phyloP scores from a whole-genome alignment of 2,113 vertebrate genomes.

The Parotia lawesii region DNA sequence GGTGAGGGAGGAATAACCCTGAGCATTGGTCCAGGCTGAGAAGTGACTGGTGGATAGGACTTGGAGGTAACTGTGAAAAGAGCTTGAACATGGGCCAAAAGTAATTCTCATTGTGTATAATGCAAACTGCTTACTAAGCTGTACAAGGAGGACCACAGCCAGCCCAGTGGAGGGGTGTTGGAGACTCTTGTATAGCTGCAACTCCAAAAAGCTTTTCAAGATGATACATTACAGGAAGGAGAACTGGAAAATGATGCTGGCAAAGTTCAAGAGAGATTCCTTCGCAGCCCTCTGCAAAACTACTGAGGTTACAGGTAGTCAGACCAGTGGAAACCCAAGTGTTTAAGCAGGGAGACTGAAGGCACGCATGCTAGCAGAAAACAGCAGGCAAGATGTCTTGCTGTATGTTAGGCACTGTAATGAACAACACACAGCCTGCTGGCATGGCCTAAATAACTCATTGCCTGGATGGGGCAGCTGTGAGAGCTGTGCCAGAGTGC shows the following conservation, averaged over 20 bases:
- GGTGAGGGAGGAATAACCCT: neutral
- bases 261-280: neutral
- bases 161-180: neutral
- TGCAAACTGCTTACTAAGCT: neutral
- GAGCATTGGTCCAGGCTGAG: neutral
- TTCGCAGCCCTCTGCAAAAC: accelerated
- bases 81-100: neutral
- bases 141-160: neutral
- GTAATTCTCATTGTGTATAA: neutral
- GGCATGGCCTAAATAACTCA: neutral
- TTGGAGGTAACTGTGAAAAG: neutral
- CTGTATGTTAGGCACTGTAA: neutral
- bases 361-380: neutral
- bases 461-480: neutral
- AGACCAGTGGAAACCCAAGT: neutral
- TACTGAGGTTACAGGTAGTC: neutral
- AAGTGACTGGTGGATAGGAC: neutral
- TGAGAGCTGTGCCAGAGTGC: accelerated
- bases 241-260: neutral
- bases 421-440: neutral
- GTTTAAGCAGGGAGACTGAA: neutral
- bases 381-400: neutral
- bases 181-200: neutral
- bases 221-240: neutral
- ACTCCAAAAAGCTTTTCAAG: neutral